A percentile compares a stretch with the other conserved stretches of the same genome.
These are phyloP conservation scores for Dasysyrphus tricinctus DNA, from an alignment of 2,888 invertebrate species.

Conservation along the genomic window DNA sequence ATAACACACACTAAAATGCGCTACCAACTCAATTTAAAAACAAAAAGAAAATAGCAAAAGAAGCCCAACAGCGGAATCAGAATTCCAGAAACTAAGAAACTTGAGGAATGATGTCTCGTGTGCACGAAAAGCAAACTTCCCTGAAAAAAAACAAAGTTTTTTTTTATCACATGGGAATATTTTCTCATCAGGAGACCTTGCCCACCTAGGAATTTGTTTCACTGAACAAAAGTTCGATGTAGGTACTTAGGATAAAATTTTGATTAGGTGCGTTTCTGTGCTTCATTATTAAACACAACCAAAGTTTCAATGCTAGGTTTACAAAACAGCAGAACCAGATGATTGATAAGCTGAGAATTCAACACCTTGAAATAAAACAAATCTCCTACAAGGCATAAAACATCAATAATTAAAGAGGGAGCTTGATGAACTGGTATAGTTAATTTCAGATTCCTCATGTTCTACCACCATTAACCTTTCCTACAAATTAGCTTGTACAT, in stretches of 20 bases:
- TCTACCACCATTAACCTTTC: not conserved
- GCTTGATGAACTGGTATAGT: not conserved
- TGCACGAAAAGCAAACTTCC: not conserved
- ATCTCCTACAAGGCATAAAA: not conserved
- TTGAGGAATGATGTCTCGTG: not conserved
- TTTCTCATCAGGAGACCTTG: not conserved
- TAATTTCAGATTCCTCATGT: not conserved
- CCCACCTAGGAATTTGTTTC: not conserved
- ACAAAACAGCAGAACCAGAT: not conserved
- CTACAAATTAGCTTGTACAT: not conserved
- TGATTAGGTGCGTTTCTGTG: not conserved
- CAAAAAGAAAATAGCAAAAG: not conserved
- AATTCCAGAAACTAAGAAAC: not conserved
- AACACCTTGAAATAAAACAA: not conserved
- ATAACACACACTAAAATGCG: conserved; percentile 1
- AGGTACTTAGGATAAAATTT: not conserved
- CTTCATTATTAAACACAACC: not conserved
- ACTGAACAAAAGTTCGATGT: not conserved
- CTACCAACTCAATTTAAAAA: not conserved
- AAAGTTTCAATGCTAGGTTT: not conserved
- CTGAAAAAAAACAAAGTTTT: not conserved
- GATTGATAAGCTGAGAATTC: conserved; percentile 8
- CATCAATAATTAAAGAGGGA: not conserved
- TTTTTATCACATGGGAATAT: not conserved
- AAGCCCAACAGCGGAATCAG: not conserved